phyloP scores from a whole-genome alignment of 2,888 invertebrate species.

The Ptilodon capucinus region DNA sequence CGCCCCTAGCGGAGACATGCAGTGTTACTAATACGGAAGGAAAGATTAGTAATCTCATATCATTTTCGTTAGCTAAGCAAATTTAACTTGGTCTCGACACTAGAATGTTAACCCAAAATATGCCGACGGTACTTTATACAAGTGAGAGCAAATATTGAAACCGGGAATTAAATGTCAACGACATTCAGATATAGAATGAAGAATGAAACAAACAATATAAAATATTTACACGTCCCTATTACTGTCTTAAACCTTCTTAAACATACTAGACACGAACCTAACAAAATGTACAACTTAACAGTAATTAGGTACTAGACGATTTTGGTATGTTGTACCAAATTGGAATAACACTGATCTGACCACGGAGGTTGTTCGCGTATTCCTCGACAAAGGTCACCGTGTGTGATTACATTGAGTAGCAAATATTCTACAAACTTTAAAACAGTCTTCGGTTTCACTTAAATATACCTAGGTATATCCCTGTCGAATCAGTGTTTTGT shows the following conservation, averaged over 20 bases:
- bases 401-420: slow-evolving; percentile 48
- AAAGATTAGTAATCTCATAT: no score
- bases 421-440: slow-evolving; percentile 74
- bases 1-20: no score
- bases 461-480: slow-evolving; percentile 71
- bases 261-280: slow-evolving; percentile 47
- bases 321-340: slow-evolving; percentile 72
- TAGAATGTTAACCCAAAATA: no score
- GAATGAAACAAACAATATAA: slow-evolving; percentile 40
- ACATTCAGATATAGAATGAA: slow-evolving; percentile 31
- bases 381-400: slow-evolving; percentile 49
- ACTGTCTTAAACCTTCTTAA: slow-evolving; percentile 35
- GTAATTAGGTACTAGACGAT: slow-evolving; percentile 73
- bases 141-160: not conserved
- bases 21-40: no score
- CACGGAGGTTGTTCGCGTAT: slow-evolving; percentile 50
- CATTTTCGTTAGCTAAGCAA: no score
- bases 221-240: slow-evolving; percentile 47
- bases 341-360: slow-evolving; percentile 70
- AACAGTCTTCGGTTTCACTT: slow-evolving; percentile 81
- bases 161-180: slow-evolving; percentile 7
- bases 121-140: no score
- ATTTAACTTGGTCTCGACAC: not conserved
- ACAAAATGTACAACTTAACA: slow-evolving; percentile 56
- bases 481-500: slow-evolving; percentile 79